Base-by-base conservation (phyloP, 2,888 invertebrate species). In the Lasioglossum leucozonium region DNA sequence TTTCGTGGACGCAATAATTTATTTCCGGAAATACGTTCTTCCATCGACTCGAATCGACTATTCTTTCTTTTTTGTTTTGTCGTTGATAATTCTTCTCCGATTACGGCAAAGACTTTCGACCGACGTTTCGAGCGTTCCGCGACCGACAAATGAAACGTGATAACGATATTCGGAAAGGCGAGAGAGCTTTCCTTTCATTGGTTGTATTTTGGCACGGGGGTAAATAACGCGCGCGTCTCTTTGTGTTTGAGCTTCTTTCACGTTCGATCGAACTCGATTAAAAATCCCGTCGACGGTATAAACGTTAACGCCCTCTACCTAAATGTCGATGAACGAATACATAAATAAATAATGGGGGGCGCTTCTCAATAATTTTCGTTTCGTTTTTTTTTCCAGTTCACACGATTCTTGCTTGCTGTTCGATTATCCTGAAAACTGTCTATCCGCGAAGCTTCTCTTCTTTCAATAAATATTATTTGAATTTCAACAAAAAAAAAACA, bases 141-240 rank as follows among this genome's bases (percentile, higher is more conserved):
- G 5, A 62, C n/a, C 77, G 77, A 37, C 73, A 51, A 51, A 11
- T 34, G 72, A 78, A 55, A 79, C 74, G 72, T 79, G 81, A 81
- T 81, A 89, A 88, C 81, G 76, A 82, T 79, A 76, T 51, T 74
- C 65, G 81, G 85, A 83, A 89, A 87, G 84, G 47, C 79, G 79
- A 87, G 79, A 87, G 72, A 82, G 67, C 87, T 81, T 89, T 86
- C 87, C 84, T 89, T 88, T 91, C 92, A 92, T 93, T 93, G 90
- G 91, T 92, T 93, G 91, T 89, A 92, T 93, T 94, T 93, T 94
- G 94, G 94, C 94, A 94, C 94, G 93, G 88, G 84, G 78, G 79
- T 88, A 84, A 85, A 87, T 87, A 67, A 90, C 82, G 75, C 84
- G 84, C 84, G 82, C 80, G 79, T 87, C 85, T 89, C 82, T 75